Conservation (phyloP, 2,113 vertebrate species). For the Dromaius novaehollandiae region DNA sequence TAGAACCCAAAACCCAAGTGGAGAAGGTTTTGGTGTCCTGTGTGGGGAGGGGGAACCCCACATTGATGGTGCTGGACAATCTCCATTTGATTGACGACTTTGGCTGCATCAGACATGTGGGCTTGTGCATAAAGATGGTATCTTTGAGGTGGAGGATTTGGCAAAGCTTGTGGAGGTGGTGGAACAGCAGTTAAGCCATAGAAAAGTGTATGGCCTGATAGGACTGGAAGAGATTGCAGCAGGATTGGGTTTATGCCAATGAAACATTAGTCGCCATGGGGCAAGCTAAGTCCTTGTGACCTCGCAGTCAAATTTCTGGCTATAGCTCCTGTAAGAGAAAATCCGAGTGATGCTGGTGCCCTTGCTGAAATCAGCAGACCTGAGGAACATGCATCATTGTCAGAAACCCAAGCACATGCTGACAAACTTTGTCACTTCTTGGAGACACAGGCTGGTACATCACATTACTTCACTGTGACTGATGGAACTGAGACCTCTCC, state of each 20-base stretch:
- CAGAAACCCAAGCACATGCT: neutral
- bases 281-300: conserved; percentile 9
- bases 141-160: conserved; percentile 28
- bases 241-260: neutral
- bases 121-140: conserved; percentile 48
- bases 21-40: neutral
- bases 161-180: neutral
- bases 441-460: conserved; percentile 13
- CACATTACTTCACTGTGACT: conserved; percentile 48
- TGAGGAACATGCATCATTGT: neutral
- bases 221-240: neutral
- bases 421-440: conserved; percentile 24
- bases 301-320: conserved; percentile 3
- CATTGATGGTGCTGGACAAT: neutral
- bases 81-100: neutral
- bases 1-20: neutral
- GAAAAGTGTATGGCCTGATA: neutral
- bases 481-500: conserved; percentile 3
- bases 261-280: conserved; percentile 31
- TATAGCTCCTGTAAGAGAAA: conserved; percentile 9
- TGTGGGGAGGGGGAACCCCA: neutral
- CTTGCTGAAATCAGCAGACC: conserved; percentile 53
- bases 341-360: conserved; percentile 6
- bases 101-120: conserved; percentile 1
- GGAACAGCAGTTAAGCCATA: conserved; percentile 14